A percentile compares a stretch with the other conserved stretches of the same genome.
Evolutionary conservation across 2,888 invertebrate genomes (phyloP).

Genomic region (Merodon equestris): DNA sequence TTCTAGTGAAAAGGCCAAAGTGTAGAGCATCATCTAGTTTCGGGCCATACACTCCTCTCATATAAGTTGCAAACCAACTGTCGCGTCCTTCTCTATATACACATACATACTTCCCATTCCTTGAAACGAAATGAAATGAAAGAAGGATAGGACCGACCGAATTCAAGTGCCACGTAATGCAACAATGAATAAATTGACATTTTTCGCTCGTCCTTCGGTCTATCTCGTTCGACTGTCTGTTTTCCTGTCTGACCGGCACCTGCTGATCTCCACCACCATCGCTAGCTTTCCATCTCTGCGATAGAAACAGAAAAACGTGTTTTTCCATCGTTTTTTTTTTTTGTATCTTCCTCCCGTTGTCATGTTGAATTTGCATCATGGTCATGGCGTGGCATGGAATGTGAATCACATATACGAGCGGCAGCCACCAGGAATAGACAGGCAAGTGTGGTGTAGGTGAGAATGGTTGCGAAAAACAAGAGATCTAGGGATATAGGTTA

Average conservation of each 20-base stretch:
- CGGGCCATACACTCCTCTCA: slow-evolving; percentile 10
- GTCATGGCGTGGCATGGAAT: slow-evolving; percentile 13
- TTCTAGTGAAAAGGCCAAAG: slow-evolving; percentile 15
- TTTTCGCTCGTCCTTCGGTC: slow-evolving; percentile 20
- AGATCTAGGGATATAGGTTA: slow-evolving; percentile 63
- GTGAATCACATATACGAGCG: too few relatives aligned
- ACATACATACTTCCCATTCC: too few relatives aligned
- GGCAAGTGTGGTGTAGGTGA: slow-evolving; percentile 32
- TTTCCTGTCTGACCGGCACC: too few relatives aligned
- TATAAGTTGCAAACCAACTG: slow-evolving; percentile 59
- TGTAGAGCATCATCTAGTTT: slow-evolving; percentile 39
- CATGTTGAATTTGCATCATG: slow-evolving; percentile 32
- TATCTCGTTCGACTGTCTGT: slow-evolving; percentile 13
- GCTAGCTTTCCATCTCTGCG: too few relatives aligned
- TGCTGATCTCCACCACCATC: background rate
- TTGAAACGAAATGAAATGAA: too few relatives aligned
- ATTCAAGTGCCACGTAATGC: slow-evolving; percentile 60
- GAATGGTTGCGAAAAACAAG: slow-evolving; percentile 24
- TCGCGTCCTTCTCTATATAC: slow-evolving; percentile 1
- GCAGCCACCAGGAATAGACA: background rate
- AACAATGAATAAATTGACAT: slow-evolving; percentile 68
- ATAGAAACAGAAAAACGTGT: too few relatives aligned
- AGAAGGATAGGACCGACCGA: background rate
- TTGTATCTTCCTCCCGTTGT: slow-evolving; percentile 8
- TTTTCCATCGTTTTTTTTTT: slow-evolving; percentile 34